Percentiles rank a stretch among this genome's conserved stretches.
These are phyloP conservation scores for Sinhomidia bicolor DNA, from an alignment of 2,888 invertebrate genomes.

Conservation along the genomic window DNA sequence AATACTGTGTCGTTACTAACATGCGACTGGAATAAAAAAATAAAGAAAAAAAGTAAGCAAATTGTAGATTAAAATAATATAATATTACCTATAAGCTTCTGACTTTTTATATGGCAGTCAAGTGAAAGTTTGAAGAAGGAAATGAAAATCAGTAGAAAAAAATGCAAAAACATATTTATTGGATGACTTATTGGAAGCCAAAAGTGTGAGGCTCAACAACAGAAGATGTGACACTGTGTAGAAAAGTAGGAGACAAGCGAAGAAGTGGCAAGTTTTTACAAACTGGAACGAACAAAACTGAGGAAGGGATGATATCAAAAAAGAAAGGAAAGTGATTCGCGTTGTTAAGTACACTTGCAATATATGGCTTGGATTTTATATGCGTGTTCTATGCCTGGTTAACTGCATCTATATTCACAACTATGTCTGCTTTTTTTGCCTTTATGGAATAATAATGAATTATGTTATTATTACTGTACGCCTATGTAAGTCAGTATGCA, in stretches of 20 bases:
- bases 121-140: neutral
- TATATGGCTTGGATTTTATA: neutral
- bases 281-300: neutral
- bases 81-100: neutral
- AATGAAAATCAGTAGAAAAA: conserved; percentile 48
- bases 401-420: neutral
- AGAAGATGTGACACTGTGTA: neutral
- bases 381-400: neutral
- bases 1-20: neutral
- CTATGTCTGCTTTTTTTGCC: neutral
- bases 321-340: neutral
- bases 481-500: neutral
- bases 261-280: conserved; percentile 9
- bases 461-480: neutral
- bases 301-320: conserved; percentile 4
- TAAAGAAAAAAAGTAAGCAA: conserved; percentile 11
- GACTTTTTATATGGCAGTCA: neutral
- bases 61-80: neutral
- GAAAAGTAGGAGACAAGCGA: neutral
- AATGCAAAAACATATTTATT: conserved; percentile 29
- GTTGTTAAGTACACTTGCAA: neutral
- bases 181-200: conserved; percentile 48
- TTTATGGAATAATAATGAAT: neutral
- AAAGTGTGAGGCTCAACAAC: conserved; percentile 27
- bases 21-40: neutral